A percentile compares a stretch with the other conserved stretches of the same genome.
Conservation (phyloP, 2,113 vertebrate genomes). For the Noctilio leporinus region DNA sequence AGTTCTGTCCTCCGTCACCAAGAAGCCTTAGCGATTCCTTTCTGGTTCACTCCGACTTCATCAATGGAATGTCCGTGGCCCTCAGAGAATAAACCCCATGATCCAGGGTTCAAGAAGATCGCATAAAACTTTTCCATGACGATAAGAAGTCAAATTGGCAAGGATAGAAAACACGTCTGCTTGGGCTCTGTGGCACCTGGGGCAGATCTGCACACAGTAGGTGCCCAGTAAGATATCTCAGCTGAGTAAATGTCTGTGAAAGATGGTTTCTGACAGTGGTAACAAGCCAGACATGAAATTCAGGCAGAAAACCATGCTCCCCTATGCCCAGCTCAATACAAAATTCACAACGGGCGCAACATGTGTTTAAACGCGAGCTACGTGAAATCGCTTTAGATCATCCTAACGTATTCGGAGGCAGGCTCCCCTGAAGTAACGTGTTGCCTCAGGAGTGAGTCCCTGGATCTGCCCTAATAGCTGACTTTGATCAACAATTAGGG, state of each 20-base stretch:
- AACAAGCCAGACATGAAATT: slow-evolving; percentile 7
- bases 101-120: background rate
- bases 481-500: slow-evolving; percentile 76
- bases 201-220: background rate
- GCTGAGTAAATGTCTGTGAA: background rate
- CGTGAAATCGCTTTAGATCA: slow-evolving; percentile 63
- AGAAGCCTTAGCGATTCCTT: background rate
- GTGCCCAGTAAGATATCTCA: background rate
- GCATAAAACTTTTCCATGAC: background rate
- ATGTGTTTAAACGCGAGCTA: slow-evolving; percentile 51
- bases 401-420: slow-evolving; percentile 62
- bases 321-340: background rate
- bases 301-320: background rate
- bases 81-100: background rate
- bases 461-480: slow-evolving; percentile 63
- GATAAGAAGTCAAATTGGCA: background rate
- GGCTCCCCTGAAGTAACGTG: slow-evolving; percentile 66
- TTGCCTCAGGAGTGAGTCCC: slow-evolving; percentile 42
- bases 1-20: too few relatives aligned
- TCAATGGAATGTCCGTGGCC: background rate
- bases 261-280: background rate
- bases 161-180: background rate
- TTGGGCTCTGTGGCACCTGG: background rate
- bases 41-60: background rate
- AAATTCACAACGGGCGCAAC: slow-evolving; percentile 52